A percentile compares a stretch with the other conserved stretches of the same genome.
Evolutionary conservation across 2,888 invertebrate genomes (phyloP).

Genomic region (Muschampia staudingeri): DNA sequence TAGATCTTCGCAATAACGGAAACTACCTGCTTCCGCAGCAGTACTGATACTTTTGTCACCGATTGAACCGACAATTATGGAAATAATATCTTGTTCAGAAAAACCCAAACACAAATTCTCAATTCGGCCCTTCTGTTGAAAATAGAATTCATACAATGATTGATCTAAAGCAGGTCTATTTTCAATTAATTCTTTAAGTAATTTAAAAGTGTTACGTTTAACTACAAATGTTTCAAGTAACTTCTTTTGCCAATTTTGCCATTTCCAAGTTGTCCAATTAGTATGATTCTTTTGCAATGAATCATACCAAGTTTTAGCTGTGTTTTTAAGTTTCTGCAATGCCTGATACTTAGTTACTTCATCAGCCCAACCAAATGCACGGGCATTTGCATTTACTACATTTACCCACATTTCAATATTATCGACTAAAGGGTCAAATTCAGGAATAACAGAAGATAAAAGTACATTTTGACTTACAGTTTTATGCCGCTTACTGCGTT

Average conservation of each 20-base stretch:
- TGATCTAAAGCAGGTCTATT: conserved; percentile 44
- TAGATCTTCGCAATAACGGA: neutral
- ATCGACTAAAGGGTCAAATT: conserved; percentile 61
- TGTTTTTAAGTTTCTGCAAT: conserved; percentile 66
- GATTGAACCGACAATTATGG: conserved; percentile 64
- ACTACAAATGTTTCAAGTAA: no score
- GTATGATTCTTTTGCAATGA: conserved; percentile 59
- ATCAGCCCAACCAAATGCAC: conserved; percentile 68
- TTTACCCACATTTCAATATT: conserved; percentile 67
- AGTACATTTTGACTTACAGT: conserved; percentile 54
- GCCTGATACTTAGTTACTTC: conserved; percentile 63
- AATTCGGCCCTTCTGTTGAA: conserved; percentile 62
- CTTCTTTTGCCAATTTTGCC: no score
- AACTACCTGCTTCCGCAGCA: conserved; percentile 8
- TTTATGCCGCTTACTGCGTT: no score
- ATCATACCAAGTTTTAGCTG: conserved; percentile 69
- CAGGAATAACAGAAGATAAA: conserved; percentile 62
- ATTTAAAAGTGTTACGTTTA: no score
- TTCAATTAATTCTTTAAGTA: no score
- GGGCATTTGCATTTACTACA: conserved; percentile 67
- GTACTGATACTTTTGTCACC: conserved; percentile 55
- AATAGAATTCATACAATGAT: conserved; percentile 67
- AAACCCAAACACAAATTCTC: conserved; percentile 64
- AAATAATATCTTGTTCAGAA: conserved; percentile 64
- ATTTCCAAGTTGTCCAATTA: no score